These are phyloP conservation scores for Agrenia bidenticulata DNA, from an alignment of 2,888 invertebrate genomes.

Conservation along the genomic window DNA sequence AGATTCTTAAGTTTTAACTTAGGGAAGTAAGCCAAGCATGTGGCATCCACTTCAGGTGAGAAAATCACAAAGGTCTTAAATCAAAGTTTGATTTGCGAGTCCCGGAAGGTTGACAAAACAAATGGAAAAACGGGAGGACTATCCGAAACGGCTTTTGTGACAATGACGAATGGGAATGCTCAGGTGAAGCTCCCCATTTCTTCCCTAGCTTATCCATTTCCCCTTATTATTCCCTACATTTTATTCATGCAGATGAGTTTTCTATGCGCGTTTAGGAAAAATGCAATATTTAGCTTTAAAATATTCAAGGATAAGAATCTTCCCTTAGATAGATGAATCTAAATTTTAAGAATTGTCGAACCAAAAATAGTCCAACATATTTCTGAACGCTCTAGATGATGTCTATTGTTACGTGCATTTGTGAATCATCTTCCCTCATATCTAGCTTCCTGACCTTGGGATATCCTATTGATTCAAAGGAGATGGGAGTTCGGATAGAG, in stretches of 20 bases:
- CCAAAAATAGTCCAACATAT: too few species aligned
- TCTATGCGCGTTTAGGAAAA: too few species aligned
- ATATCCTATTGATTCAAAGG: too few species aligned
- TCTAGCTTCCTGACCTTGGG: too few species aligned
- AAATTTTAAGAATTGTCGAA: too few species aligned
- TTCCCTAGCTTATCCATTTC: not conserved
- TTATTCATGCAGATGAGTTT: not conserved
- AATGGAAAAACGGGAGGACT: slow-evolving; percentile 41
- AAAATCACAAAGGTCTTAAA: slow-evolving; percentile 50
- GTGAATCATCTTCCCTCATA: too few species aligned
- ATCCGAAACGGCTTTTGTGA: slow-evolving; percentile 44
- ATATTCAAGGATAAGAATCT: too few species aligned
- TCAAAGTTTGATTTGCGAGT: slow-evolving; percentile 52
- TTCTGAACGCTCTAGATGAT: too few species aligned
- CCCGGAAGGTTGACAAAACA: slow-evolving; percentile 45
- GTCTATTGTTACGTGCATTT: too few species aligned
- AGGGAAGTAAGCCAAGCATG: not conserved
- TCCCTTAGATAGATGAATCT: too few species aligned
- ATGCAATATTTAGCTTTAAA: too few species aligned
- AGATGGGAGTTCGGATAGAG: too few species aligned
- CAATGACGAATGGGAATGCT: slow-evolving; percentile 37
- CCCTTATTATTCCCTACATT: not conserved
- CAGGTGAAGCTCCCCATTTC: not conserved
- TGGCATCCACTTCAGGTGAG: slow-evolving; percentile 41
- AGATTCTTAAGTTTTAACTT: not conserved